A percentile compares a stretch with the other conserved stretches of the same genome.
Conservation (phyloP, 2,797 vertebrate genomes). For the Falco naumanni region DNA sequence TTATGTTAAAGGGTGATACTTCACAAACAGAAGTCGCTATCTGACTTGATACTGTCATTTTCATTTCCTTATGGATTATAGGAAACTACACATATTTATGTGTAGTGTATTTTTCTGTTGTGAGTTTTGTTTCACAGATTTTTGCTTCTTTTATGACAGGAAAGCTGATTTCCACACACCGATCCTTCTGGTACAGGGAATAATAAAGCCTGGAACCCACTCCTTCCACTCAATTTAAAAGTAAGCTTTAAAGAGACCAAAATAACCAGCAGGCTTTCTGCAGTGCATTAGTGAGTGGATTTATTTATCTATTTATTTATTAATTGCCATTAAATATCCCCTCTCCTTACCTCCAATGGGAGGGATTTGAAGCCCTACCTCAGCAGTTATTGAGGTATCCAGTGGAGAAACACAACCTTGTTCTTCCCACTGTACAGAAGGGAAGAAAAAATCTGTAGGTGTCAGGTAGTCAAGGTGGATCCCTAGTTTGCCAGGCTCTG, state of each 20-base stretch:
- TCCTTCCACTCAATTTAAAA: neutral
- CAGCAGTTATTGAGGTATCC: neutral
- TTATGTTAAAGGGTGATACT: neutral
- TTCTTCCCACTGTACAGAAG: neutral
- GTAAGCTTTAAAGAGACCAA: neutral
- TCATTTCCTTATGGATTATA: neutral
- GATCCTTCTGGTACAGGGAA: neutral
- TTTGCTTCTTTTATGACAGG: neutral
- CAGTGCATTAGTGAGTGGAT: neutral
- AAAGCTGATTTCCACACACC: neutral
- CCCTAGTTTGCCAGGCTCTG: neutral
- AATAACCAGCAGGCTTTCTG: neutral
- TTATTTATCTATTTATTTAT: neutral
- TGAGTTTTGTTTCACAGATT: neutral
- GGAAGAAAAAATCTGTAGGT: neutral
- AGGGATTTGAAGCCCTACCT: neutral
- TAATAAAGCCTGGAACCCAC: neutral
- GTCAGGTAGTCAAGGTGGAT: neutral
- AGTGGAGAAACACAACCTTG: neutral
- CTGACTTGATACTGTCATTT: neutral
- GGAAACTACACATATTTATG: neutral
- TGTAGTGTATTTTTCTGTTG: neutral
- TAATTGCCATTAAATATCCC: neutral
- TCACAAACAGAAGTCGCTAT: neutral
- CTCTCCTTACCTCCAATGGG: neutral